Conservation (phyloP, 2,888 invertebrate species). For the Dasypolia templi region DNA sequence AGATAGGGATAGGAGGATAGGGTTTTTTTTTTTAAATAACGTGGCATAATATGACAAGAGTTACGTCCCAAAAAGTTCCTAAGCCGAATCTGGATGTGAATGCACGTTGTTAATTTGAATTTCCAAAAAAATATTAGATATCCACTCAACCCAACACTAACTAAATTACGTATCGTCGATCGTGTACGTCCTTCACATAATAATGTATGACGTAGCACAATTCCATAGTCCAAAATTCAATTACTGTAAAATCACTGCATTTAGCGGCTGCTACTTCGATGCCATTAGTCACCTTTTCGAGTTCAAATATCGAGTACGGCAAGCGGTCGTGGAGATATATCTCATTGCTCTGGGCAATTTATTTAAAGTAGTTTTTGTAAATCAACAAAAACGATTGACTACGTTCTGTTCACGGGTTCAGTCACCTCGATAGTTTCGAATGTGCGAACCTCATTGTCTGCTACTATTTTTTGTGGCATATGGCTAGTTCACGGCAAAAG, state of each 20-base stretch:
- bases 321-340: slow-evolving; percentile 69
- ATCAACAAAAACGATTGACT: slow-evolving; percentile 86
- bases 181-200: slow-evolving; percentile 29
- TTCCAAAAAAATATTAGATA: not conserved
- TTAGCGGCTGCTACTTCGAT: slow-evolving; percentile 61
- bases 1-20: not conserved
- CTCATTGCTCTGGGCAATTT: slow-evolving; percentile 79
- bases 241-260: slow-evolving; percentile 56
- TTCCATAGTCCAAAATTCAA: slow-evolving; percentile 31
- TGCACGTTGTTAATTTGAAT: not conserved
- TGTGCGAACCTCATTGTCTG: slow-evolving; percentile 88
- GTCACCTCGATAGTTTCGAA: slow-evolving; percentile 86
- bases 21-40: not conserved
- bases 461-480: slow-evolving; percentile 85
- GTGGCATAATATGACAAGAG: not conserved
- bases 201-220: slow-evolving; percentile 36
- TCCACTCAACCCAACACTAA: not conserved
- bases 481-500: slow-evolving; percentile 81
- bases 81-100: not conserved
- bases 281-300: slow-evolving; percentile 65
- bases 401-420: slow-evolving; percentile 83
- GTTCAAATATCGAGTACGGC: slow-evolving; percentile 65
- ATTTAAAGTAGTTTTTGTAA: slow-evolving; percentile 83
- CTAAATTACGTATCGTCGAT: not conserved
- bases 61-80: not conserved